Evolutionary conservation across 2,797 vertebrate genomes (phyloP).

Genomic region (Benthosema pterotum): DNA sequence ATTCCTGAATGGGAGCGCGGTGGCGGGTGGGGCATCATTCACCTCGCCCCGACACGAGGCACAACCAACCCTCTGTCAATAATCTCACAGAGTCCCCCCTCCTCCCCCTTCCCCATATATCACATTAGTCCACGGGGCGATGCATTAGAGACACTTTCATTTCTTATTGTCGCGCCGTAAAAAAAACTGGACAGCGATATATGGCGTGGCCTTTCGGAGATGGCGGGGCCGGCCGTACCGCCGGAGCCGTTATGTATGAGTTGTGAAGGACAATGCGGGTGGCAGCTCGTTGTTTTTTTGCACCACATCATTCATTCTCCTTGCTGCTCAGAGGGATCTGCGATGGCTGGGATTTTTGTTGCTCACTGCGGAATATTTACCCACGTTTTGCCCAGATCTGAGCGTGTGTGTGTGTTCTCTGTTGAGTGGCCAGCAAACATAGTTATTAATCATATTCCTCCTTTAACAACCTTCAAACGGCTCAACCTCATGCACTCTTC

Average conservation of each 20-base stretch:
- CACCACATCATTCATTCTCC: not conserved
- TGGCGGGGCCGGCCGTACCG: slow-evolving; percentile 26
- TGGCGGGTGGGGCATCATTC: slow-evolving; percentile 53
- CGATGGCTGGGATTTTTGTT: slow-evolving; percentile 5
- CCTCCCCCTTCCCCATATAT: slow-evolving; percentile 45
- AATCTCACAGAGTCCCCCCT: slow-evolving; percentile 36
- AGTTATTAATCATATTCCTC: not conserved
- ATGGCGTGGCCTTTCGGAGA: slow-evolving; percentile 62
- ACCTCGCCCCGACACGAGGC: slow-evolving; percentile 43
- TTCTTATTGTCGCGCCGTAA: slow-evolving; percentile 64
- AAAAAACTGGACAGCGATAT: slow-evolving; percentile 65
- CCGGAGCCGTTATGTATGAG: slow-evolving; percentile 46
- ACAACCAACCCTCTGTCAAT: slow-evolving; percentile 54
- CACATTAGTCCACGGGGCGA: slow-evolving; percentile 26
- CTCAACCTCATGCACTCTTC: not conserved
- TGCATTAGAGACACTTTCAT: slow-evolving; percentile 53
- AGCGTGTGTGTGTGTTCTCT: not conserved
- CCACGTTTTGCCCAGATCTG: too few relatives aligned
- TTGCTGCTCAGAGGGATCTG: not conserved
- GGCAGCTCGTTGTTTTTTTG: slow-evolving; percentile 8
- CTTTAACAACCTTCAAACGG: not conserved
- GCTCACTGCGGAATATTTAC: not conserved
- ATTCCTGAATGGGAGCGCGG: slow-evolving; percentile 47
- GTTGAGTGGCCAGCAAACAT: not conserved
- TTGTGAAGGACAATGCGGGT: slow-evolving; percentile 48